phyloP scores from a whole-genome alignment of 2,797 vertebrate genomes.

The Garrulus glandarius region DNA sequence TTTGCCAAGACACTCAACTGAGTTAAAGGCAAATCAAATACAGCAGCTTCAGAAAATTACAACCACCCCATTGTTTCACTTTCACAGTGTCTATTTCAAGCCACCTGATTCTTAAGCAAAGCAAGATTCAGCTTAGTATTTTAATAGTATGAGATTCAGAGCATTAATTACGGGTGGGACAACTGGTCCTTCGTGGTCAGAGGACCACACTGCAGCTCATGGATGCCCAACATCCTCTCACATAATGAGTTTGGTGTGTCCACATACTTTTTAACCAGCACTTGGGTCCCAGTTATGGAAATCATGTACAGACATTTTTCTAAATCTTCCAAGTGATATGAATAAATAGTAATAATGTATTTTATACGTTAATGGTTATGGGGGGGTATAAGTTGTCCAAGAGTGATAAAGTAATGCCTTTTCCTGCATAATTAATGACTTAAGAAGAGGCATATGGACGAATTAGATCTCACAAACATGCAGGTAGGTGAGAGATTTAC shows the following conservation, averaged over 20 bases:
- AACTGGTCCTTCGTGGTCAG: background rate
- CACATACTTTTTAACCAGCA: background rate
- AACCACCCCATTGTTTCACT: background rate
- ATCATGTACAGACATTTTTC: background rate
- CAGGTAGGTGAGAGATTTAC: slow-evolving; percentile 22
- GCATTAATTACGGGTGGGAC: background rate
- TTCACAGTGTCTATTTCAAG: background rate
- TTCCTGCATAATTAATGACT: background rate
- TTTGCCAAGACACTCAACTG: slow-evolving; percentile 32
- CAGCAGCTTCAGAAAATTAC: slow-evolving; percentile 21
- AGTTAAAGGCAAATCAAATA: slow-evolving; percentile 46
- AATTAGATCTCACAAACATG: slow-evolving; percentile 6
- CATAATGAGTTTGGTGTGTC: background rate
- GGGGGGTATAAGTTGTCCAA: background rate
- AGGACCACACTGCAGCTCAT: background rate
- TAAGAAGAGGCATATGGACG: background rate
- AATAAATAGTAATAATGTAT: background rate
- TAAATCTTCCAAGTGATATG: background rate
- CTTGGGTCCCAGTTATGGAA: background rate
- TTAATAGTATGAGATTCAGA: background rate
- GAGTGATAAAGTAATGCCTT: slow-evolving; percentile 10
- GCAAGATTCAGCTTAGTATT: background rate
- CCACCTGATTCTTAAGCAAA: background rate
- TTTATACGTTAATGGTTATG: background rate
- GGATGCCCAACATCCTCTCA: background rate